These are phyloP conservation scores for Catagonus wagneri DNA, from an alignment of 2,113 vertebrate species.

Conservation along the genomic window DNA sequence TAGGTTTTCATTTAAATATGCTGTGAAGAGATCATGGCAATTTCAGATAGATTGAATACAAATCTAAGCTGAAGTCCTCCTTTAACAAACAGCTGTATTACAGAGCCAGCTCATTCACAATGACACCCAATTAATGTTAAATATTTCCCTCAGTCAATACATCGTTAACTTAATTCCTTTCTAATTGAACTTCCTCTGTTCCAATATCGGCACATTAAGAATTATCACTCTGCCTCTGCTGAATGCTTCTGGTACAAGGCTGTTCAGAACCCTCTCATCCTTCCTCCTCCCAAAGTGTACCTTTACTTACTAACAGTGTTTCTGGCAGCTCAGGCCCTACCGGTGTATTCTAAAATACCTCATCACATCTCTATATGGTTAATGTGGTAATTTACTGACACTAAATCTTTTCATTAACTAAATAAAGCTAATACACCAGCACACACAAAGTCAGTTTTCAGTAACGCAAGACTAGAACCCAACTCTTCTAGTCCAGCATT, in stretches of 20 bases:
- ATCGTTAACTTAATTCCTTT: conserved; percentile 50
- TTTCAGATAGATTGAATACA: background rate
- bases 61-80: background rate
- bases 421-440: background rate
- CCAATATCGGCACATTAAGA: background rate
- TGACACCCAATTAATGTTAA: background rate
- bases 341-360: background rate
- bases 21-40: background rate
- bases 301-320: too few relatives aligned
- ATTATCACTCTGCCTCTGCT: background rate
- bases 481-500: background rate
- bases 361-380: background rate
- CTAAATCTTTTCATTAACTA: background rate
- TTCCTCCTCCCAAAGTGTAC: background rate
- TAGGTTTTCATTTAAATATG: conserved; percentile 1
- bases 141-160: conserved; percentile 17
- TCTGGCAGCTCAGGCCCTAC: background rate
- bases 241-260: background rate
- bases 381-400: background rate
- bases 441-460: too few relatives aligned
- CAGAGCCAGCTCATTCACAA: background rate
- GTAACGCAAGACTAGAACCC: fast-evolving
- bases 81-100: background rate
- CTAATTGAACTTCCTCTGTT: conserved; percentile 1
- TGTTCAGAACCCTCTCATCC: background rate